These are phyloP conservation scores for Propsilocerus akamusi DNA, from an alignment of 1,140 invertebrate species.

Conservation along the genomic window DNA sequence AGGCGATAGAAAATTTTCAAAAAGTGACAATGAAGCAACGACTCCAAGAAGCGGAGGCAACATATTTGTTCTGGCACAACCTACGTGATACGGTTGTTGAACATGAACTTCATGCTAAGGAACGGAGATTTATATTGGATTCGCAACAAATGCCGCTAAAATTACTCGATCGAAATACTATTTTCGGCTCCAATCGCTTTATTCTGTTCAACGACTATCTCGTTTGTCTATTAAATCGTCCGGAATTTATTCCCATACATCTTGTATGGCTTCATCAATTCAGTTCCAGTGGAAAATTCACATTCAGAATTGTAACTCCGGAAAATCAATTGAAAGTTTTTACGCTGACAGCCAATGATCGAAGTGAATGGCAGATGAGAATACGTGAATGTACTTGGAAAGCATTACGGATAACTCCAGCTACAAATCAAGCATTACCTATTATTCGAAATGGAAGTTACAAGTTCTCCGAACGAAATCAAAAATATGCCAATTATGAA, in stretches of 20 bases:
- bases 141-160: constrained; percentile 49
- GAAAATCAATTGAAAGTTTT: constrained; percentile 54
- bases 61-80: constrained; percentile 57
- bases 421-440: constrained; percentile 36
- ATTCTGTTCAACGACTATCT: constrained; percentile 48
- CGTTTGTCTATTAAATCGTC: constrained; percentile 48
- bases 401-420: constrained; percentile 29
- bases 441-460: constrained; percentile 47
- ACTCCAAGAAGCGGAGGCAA: constrained; percentile 44
- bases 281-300: constrained; percentile 13
- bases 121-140: constrained; percentile 56
- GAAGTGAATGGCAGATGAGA: constrained; percentile 59
- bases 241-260: constrained; percentile 37
- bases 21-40: constrained; percentile 15
- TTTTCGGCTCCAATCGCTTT: constrained; percentile 56
- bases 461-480: constrained; percentile 46
- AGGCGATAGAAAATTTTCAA: neutral
- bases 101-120: constrained; percentile 35
- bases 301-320: constrained; percentile 44
- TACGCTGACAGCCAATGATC: constrained; percentile 42
- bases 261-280: constrained; percentile 61
- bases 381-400: constrained; percentile 42
- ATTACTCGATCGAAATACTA: constrained; percentile 39
- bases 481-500: constrained; percentile 53
- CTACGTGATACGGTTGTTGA: constrained; percentile 41